Base-by-base conservation (phyloP, 1,140 invertebrate genomes). In the Pachypeltis micranthus region DNA sequence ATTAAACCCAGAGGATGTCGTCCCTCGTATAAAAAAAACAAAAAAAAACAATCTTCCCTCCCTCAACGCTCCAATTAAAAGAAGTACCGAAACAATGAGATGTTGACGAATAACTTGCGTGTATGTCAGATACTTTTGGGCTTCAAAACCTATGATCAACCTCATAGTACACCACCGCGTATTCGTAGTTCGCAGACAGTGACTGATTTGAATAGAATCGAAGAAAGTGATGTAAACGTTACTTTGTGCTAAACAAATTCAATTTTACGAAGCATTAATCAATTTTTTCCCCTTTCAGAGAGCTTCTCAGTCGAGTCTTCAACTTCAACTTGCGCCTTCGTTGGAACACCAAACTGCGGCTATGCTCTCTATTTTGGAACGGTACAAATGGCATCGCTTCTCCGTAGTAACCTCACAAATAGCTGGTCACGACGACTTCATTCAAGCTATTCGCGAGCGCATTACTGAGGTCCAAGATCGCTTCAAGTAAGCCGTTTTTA, bases 331-430 rank as follows among this genome's bases (percentile, higher is more conserved):
- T 67, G 93, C 93, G 3, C 93, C 93, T 12, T 93, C 92, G 29
- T 81, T 96, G 59, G 89, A 92, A 75, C 93, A 96, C 73, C 93
- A 96, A 74, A 90, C 88, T 24, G 86, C 89, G 1, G 93, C 92
- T 16, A 95, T 96, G 90, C 74, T 96, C 63, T 91, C 87, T 72
- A 92, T 97, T 68, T 76, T 96, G 69, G 86, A 90, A 74, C 79
- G 92, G 57, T 98, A 98, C 77, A 93, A 95, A 72, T 97, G 94
- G 94, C 91, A 94, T 72, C 88, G 93, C 69, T 96, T 96, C 75
- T 90, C 90, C 64, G 87, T 96, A 59, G 89, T 96, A 26, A 91
- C 89, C n/a, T 91, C 88, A 51, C 85, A 90, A 71, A 93, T 95
- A 54, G 91, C 91, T 19, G 93, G 93, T 0, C 90, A 96, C 74